These are phyloP conservation scores for Nephrocerus scutellatus DNA, from an alignment of 2,888 invertebrate genomes.

Conservation along the genomic window DNA sequence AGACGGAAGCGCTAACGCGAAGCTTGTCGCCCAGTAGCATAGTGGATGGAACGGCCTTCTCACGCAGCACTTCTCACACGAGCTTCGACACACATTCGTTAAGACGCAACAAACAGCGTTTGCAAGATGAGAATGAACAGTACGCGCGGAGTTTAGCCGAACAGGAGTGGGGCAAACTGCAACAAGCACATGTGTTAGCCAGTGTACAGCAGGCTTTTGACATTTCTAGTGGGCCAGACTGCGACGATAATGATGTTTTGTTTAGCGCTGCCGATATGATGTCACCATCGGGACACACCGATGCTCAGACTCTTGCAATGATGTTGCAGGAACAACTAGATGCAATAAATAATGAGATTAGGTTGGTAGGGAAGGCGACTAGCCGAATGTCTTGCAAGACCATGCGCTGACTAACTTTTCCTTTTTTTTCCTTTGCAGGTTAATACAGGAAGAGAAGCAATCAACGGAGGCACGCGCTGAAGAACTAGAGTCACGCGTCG, in stretches of 20 bases:
- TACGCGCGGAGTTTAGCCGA: slow-evolving; percentile 52
- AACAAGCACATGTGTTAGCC: slow-evolving; percentile 82
- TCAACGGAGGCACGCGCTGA: slow-evolving; percentile 95
- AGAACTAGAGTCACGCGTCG: slow-evolving; percentile 91
- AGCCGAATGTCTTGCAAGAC: background rate
- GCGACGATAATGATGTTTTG: slow-evolving; percentile 73
- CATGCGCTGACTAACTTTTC: background rate
- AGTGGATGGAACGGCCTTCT: slow-evolving; percentile 51
- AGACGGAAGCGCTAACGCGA: slow-evolving; percentile 82
- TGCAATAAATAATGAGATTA: slow-evolving; percentile 99
- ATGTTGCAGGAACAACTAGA: slow-evolving; percentile 99
- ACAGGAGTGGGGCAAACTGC: slow-evolving; percentile 92
- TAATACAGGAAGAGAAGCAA: slow-evolving; percentile 91
- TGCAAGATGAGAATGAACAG: slow-evolving; percentile 57
- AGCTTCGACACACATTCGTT: slow-evolving; percentile 73
- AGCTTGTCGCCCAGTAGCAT: slow-evolving; percentile 76
- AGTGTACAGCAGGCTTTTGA: slow-evolving; percentile 92
- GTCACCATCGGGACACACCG: slow-evolving; percentile 70
- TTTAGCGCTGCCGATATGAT: slow-evolving; percentile 66
- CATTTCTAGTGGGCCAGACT: slow-evolving; percentile 76
- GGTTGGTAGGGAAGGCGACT: slow-evolving; percentile 21
- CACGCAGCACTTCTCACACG: slow-evolving; percentile 67
- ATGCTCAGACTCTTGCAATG: slow-evolving; percentile 94
- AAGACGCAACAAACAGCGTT: slow-evolving; percentile 54
- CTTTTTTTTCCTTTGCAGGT: slow-evolving; percentile 32